Percentiles rank a stretch among this genome's conserved stretches.
phyloP scores from a whole-genome alignment of 2,113 vertebrate species.

The Thymallus thymallus region DNA sequence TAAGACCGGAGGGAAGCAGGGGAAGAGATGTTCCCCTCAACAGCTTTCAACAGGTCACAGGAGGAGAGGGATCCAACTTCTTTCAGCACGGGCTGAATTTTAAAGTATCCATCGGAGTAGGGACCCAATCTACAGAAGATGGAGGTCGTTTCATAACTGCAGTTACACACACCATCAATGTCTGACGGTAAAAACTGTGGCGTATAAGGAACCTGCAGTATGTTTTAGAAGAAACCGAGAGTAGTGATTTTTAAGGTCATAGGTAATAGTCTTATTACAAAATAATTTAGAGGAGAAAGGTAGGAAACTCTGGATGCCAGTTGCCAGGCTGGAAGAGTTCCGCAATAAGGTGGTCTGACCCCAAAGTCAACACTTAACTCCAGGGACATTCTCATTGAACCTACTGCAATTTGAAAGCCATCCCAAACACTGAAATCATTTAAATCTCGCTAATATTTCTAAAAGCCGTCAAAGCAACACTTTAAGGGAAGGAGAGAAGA shows the following conservation, averaged over 20 bases:
- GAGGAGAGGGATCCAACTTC: constrained; percentile 37
- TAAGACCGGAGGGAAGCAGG: constrained; percentile 31
- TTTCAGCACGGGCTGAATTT: constrained; percentile 26
- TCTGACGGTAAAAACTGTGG: background rate
- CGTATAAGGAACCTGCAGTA: background rate
- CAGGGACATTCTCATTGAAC: too few species aligned
- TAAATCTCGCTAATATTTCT: constrained; percentile 10
- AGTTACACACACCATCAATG: background rate
- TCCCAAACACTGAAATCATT: constrained; percentile 5
- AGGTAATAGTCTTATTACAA: too few species aligned
- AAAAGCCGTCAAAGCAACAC: background rate
- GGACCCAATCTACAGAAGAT: constrained; percentile 23
- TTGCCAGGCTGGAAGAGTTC: too few species aligned
- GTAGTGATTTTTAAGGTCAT: too few species aligned
- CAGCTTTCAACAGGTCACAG: too few species aligned
- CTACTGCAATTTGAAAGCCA: too few species aligned
- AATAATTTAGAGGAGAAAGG: too few species aligned
- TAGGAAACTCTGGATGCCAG: too few species aligned
- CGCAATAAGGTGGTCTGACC: too few species aligned
- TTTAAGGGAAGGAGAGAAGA: constrained; percentile 17
- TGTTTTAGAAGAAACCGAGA: background rate
- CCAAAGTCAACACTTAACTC: too few species aligned
- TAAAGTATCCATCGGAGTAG: constrained; percentile 15
- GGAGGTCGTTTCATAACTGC: background rate
- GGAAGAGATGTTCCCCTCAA: background rate